Conservation (phyloP, 2,113 vertebrate species). For the Argyrosomus japonicus region DNA sequence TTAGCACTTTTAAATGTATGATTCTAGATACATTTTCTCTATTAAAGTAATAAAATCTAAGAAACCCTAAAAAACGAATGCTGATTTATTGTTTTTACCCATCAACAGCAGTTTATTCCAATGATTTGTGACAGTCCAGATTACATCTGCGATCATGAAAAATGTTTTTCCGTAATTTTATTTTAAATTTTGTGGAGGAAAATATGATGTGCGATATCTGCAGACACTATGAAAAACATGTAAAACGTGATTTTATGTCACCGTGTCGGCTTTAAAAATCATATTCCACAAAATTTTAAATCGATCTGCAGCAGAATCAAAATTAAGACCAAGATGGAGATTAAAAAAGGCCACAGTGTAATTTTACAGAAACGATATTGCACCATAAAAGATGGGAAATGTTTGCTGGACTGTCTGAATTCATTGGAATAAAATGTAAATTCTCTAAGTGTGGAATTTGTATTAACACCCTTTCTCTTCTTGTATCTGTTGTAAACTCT, state of each 20-base stretch:
- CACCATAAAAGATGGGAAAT: neutral
- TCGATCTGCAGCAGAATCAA: neutral
- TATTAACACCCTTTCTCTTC: constrained; percentile 35
- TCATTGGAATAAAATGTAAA: constrained; percentile 40
- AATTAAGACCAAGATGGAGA: neutral
- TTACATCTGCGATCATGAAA: neutral
- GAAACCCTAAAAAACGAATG: too few species aligned
- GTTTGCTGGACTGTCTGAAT: neutral
- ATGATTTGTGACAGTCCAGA: constrained; percentile 10
- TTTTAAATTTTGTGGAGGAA: neutral
- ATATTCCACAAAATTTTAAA: neutral
- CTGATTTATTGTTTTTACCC: constrained; percentile 47
- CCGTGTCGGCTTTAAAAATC: neutral
- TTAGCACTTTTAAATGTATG: neutral
- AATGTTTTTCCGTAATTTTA: neutral
- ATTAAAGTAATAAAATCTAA: neutral
- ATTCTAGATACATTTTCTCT: neutral
- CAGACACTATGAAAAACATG: neutral
- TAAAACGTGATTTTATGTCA: neutral
- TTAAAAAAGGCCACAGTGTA: too few species aligned
- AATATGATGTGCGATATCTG: too few species aligned
- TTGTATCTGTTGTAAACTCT: neutral
- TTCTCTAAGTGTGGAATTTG: neutral
- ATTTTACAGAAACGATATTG: neutral
- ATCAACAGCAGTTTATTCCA: constrained; percentile 26